Percentiles rank a stretch among this genome's conserved stretches.
Evolutionary conservation across 2,888 invertebrate genomes (phyloP).

Genomic region (Mechanitis mazaeus): DNA sequence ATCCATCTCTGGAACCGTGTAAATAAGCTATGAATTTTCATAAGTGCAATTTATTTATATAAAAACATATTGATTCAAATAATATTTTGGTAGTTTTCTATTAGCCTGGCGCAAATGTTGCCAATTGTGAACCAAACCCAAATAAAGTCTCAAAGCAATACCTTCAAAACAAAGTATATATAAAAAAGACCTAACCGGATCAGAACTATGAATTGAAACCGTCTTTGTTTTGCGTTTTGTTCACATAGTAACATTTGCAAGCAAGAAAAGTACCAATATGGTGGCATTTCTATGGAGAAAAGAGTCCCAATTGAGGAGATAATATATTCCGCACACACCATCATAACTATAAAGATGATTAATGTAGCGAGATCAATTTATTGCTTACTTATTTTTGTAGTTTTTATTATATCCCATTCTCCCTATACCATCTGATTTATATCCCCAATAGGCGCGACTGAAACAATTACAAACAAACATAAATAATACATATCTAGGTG

Average conservation of each 20-base stretch:
- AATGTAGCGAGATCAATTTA: conserved; percentile 58
- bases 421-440: conserved; percentile 43
- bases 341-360: conserved; percentile 49
- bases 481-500: conserved; percentile 19
- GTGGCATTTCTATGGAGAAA: background rate
- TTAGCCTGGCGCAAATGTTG: too few species aligned
- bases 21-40: too few species aligned
- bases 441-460: conserved; percentile 33
- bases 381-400: conserved; percentile 48
- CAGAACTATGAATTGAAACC: too few species aligned
- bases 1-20: too few species aligned
- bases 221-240: too few species aligned
- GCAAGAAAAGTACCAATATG: background rate
- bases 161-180: too few species aligned
- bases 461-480: conserved; percentile 33
- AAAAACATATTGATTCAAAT: too few species aligned
- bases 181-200: too few species aligned
- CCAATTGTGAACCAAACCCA: too few species aligned
- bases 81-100: too few species aligned
- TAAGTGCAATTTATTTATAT: too few species aligned
- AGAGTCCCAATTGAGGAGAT: conserved; percentile 15
- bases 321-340: conserved; percentile 20
- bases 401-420: conserved; percentile 49
- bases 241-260: background rate
- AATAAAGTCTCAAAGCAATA: too few species aligned